These are phyloP conservation scores for Amphipoea oculea DNA, from an alignment of 2,888 invertebrate genomes.

Conservation along the genomic window DNA sequence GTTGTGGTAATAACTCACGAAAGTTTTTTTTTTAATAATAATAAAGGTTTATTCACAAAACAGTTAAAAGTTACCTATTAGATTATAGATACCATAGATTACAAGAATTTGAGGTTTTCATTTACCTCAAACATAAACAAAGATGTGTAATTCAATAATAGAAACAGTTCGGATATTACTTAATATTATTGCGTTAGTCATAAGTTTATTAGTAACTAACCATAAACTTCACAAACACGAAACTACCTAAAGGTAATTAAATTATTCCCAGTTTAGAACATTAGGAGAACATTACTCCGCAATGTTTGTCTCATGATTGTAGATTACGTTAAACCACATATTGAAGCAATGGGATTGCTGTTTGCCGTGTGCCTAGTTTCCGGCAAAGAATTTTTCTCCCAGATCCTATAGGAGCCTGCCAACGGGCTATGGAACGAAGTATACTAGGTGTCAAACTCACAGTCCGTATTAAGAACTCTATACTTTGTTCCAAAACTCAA, in stretches of 20 bases:
- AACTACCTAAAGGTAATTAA: slow-evolving; percentile 27
- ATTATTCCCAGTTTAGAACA: slow-evolving; percentile 20
- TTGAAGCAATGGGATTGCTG: background rate
- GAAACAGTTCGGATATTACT: slow-evolving; percentile 1
- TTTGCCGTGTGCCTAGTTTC: background rate
- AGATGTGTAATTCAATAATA: background rate
- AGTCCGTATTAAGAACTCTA: no score
- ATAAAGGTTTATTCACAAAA: no score
- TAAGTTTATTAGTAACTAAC: background rate
- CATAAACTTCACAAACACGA: slow-evolving; percentile 35
- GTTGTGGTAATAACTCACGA: background rate
- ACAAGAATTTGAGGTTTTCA: background rate
- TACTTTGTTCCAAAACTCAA: no score
- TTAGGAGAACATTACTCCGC: slow-evolving; percentile 4
- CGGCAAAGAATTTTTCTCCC: no score
- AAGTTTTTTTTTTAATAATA: no score
- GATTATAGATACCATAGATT: background rate
- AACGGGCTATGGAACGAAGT: no score
- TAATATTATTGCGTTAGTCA: slow-evolving; percentile 25
- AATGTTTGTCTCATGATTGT: slow-evolving; percentile 6
- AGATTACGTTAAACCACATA: background rate
- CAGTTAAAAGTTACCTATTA: background rate
- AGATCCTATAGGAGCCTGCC: no score
- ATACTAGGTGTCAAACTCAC: no score
- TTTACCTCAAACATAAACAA: background rate